Evolutionary conservation across 2,797 vertebrate genomes (phyloP), one percentile per base, ranked within the genome.

Genomic region (Hylomyscus alleni): DNA sequence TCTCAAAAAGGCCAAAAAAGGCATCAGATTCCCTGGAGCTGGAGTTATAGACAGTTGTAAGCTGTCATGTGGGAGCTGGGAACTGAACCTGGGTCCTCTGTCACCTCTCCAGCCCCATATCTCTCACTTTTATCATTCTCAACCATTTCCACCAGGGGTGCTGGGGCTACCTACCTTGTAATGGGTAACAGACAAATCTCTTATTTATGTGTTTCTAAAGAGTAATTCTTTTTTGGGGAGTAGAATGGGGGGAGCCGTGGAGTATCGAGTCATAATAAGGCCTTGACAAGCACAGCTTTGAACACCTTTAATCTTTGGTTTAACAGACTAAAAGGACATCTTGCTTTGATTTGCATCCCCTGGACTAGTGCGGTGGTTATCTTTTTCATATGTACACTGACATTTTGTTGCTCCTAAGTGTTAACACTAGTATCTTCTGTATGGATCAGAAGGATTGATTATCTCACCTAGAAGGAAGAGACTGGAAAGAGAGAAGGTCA

Each of bases 351-450:
- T 52, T 97, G 65, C 26, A 94, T 92, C 75, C 40, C 37, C 40
- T 26, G 17, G 34, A 60, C 92, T 80, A 85, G 50, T 69, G 37
- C 78, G 5, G 26, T 75, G 83, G 93, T 15, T 84, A 94, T 89
- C 72, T 47, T 47, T 89, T 76, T 47, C 37, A n/a, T 47, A 47
- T 50, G 26, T n/a, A 76, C 22, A 44, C 29, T 62, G n/a, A 58
- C 69, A 47, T 86, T 94, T 91, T 81, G 31, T 62, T 96, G 90
- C 60, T 96, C 76, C 8, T n/a, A 85, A 37, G 76, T 72, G 92
- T 92, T 47, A 89, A 89, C 19, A 52, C 52, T 11, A 73, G 15
- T 83, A 65, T 29, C 34, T 87, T 87, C 29, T 76, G 19, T 76
- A 58, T 1, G 37, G 26, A 12, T 60, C 37, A 72, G 37, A 56